Percentiles rank a stretch among this genome's conserved stretches.
Evolutionary conservation across 2,888 invertebrate genomes (phyloP).

Genomic region (Leptinotarsa juncta): DNA sequence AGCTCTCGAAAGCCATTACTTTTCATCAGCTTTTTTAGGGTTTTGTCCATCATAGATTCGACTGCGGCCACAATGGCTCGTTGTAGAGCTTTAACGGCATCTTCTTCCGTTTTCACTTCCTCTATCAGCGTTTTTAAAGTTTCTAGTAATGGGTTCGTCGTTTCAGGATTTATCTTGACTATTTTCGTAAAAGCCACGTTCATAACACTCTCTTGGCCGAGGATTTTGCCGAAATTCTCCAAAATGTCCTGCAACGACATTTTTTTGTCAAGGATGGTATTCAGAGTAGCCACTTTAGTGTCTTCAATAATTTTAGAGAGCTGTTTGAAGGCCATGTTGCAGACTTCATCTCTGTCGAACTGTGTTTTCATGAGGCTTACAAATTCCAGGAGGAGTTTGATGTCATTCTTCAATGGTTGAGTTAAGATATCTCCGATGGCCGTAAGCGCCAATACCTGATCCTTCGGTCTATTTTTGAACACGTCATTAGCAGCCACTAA

Average conservation of each 20-base stretch:
- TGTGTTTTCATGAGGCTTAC: conserved; percentile 60
- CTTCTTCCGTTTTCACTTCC: conserved; percentile 72
- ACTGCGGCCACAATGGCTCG: conserved; percentile 76
- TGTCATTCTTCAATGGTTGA: conserved; percentile 58
- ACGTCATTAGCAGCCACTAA: conserved; percentile 63
- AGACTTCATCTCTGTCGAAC: conserved; percentile 61
- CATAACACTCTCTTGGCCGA: conserved; percentile 73
- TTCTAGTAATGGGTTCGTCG: conserved; percentile 72
- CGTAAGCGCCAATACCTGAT: conserved; percentile 62
- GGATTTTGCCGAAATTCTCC: conserved; percentile 73
- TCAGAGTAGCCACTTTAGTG: conserved; percentile 74
- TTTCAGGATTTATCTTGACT: conserved; percentile 70
- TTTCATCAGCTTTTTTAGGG: conserved; percentile 70
- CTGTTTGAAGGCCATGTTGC: conserved; percentile 60
- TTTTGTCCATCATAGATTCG: conserved; percentile 71
- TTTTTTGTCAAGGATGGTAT: conserved; percentile 46
- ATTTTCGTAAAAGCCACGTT: conserved; percentile 75
- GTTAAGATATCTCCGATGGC: conserved; percentile 60
- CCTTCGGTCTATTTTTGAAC: conserved; percentile 63
- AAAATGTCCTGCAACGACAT: conserved; percentile 68
- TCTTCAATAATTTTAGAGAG: conserved; percentile 68
- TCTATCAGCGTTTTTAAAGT: conserved; percentile 73
- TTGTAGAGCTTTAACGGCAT: conserved; percentile 75
- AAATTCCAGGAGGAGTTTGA: conserved; percentile 57
- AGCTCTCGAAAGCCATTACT: conserved; percentile 62